A percentile compares a stretch with the other conserved stretches of the same genome.
phyloP scores from a whole-genome alignment of 2,888 invertebrate genomes.

The Oeneis ivallda region DNA sequence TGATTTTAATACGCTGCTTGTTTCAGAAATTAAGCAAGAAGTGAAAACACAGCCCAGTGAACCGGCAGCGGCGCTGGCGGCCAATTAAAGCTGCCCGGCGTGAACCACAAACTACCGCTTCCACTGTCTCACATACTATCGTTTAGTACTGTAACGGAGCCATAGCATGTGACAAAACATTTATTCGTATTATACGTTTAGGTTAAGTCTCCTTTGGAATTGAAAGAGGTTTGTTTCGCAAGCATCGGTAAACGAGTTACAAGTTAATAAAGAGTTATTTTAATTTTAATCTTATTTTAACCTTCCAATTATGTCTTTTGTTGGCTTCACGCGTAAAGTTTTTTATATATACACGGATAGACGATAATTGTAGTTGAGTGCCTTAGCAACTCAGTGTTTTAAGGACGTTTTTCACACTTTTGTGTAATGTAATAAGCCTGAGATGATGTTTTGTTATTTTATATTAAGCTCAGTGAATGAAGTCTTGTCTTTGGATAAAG shows the following conservation, averaged over 20 bases:
- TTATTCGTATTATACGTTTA: constrained; percentile 76
- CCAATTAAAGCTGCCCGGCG: constrained; percentile 54
- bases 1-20: not conserved
- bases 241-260: constrained; percentile 70
- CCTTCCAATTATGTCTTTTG: constrained; percentile 45
- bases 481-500: constrained; percentile 41
- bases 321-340: constrained; percentile 65
- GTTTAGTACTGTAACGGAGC: constrained; percentile 61
- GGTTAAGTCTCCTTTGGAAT: constrained; percentile 75
- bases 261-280: constrained; percentile 53
- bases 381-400: constrained; percentile 79
- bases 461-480: constrained; percentile 25
- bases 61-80: constrained; percentile 32
- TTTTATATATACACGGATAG: constrained; percentile 62
- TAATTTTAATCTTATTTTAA: constrained; percentile 42
- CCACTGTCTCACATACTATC: constrained; percentile 62
- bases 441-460: constrained; percentile 33
- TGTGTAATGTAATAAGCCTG: constrained; percentile 36
- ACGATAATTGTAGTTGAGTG: constrained; percentile 74
- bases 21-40: constrained; percentile 21
- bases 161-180: constrained; percentile 73
- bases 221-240: constrained; percentile 70
- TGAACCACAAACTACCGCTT: constrained; percentile 42
- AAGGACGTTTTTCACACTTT: constrained; percentile 62
- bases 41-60: constrained; percentile 51